A percentile compares a stretch with the other conserved stretches of the same genome.
phyloP scores from a whole-genome alignment of 2,113 vertebrate species.

The Tychaedon coryphoeus region DNA sequence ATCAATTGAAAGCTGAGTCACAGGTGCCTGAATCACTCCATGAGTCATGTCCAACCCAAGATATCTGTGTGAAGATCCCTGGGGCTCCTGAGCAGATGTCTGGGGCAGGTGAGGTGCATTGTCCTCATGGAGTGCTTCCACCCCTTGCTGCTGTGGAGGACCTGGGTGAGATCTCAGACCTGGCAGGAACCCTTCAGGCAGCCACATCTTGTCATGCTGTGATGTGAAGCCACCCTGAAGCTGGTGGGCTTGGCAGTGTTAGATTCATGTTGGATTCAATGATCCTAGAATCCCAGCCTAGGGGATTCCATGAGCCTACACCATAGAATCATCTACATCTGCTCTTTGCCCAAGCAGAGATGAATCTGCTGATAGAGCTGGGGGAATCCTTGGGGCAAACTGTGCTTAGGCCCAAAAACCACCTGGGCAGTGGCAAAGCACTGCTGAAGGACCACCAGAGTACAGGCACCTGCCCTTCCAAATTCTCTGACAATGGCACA shows the following conservation, averaged over 20 bases:
- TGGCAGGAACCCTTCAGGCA: background rate
- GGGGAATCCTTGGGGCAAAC: background rate
- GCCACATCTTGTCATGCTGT: accelerated
- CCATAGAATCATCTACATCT: too few species aligned
- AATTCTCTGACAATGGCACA: background rate
- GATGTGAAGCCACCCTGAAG: background rate
- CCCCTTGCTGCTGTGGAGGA: background rate
- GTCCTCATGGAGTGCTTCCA: background rate
- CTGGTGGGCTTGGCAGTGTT: background rate
- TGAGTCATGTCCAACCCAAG: conserved; percentile 2
- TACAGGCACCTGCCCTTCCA: background rate
- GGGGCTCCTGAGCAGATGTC: background rate
- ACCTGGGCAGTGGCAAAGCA: background rate
- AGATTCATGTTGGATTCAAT: background rate
- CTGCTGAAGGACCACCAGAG: background rate
- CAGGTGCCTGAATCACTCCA: background rate
- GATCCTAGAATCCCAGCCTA: background rate
- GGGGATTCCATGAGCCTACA: background rate
- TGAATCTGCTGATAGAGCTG: background rate
- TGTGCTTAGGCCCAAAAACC: background rate
- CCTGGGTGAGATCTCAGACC: background rate
- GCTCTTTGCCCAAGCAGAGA: background rate
- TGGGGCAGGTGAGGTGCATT: background rate
- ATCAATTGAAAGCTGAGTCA: background rate
- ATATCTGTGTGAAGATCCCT: background rate